phyloP scores from a whole-genome alignment of 1,140 invertebrate species.

The Drosophila pseudoobscura region DNA sequence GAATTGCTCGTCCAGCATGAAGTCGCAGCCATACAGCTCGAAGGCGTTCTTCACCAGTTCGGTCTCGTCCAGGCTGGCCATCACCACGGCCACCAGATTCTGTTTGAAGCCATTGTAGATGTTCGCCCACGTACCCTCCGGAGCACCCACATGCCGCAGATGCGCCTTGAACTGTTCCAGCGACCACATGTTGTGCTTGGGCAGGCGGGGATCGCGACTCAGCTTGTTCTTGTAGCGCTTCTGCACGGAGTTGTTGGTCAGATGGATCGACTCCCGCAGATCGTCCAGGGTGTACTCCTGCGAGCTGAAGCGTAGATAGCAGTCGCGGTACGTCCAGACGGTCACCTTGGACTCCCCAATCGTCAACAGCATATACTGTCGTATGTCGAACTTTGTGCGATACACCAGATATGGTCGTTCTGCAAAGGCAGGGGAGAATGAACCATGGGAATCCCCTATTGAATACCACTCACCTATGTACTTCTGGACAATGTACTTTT shows the following conservation, averaged over 20 bases:
- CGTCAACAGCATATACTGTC: conserved; percentile 95
- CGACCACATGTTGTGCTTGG: conserved; percentile 94
- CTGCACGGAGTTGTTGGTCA: conserved; percentile 96
- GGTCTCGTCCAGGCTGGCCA: conserved; percentile 90
- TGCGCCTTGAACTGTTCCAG: conserved; percentile 90
- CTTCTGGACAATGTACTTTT: conserved; percentile 94
- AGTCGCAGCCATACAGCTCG: conserved; percentile 96
- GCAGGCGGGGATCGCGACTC: conserved; percentile 87
- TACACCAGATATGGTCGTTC: conserved; percentile 92
- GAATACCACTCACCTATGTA: conserved; percentile 90
- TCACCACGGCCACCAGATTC: conserved; percentile 91
- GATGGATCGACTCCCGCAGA: conserved; percentile 94
- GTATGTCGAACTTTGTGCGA: conserved; percentile 96
- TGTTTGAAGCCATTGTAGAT: conserved; percentile 95
- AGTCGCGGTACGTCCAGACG: conserved; percentile 95
- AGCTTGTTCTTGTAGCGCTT: conserved; percentile 90
- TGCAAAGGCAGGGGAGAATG: conserved; percentile 79
- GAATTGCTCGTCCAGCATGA: conserved; percentile 93
- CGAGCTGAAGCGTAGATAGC: conserved; percentile 95
- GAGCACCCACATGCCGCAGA: conserved; percentile 84
- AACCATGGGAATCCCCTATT: background rate
- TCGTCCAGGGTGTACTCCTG: conserved; percentile 92
- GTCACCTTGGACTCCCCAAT: conserved; percentile 90
- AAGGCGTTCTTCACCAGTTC: conserved; percentile 91
- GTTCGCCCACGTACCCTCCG: conserved; percentile 85